Conservation (phyloP, 2,797 vertebrate species). For the Aratinga solstitialis region DNA sequence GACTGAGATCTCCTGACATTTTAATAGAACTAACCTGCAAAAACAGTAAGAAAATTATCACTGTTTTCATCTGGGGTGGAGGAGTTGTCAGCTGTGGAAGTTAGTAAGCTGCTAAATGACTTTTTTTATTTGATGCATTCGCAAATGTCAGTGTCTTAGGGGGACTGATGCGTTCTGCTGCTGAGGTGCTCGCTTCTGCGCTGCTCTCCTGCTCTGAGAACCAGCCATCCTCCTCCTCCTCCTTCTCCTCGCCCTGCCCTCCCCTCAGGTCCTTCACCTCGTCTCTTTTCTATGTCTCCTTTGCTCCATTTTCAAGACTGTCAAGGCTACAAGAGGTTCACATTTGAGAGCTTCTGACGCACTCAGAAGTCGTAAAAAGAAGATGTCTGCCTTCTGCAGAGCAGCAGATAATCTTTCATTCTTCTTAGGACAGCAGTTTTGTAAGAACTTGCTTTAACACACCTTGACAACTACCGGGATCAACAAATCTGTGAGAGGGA, state of each 20-base stretch:
- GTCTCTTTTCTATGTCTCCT: not conserved
- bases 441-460: conserved; percentile 48
- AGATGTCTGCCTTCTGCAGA: conserved; percentile 42
- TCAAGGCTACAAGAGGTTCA: not conserved
- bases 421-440: conserved; percentile 58
- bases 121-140: not conserved
- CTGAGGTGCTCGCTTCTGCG: not conserved
- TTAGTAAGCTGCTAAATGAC: not conserved
- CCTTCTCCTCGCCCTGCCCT: not conserved
- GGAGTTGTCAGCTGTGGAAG: not conserved
- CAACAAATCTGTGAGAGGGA: conserved; percentile 31
- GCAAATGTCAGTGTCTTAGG: not conserved
- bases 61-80: not conserved
- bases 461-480: conserved; percentile 52
- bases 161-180: not conserved
- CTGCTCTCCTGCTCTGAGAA: not conserved
- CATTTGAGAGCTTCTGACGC: not conserved
- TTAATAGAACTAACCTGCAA: not conserved
- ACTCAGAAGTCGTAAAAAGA: conserved; percentile 22
- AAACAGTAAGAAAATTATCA: not conserved
- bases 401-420: conserved; percentile 32
- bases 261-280: not conserved
- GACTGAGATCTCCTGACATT: rapidly evolving
- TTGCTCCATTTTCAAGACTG: not conserved
- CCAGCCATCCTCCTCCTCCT: not conserved